These are phyloP conservation scores for Chloroceryle amazona DNA, from an alignment of 2,797 vertebrate genomes.

Conservation along the genomic window DNA sequence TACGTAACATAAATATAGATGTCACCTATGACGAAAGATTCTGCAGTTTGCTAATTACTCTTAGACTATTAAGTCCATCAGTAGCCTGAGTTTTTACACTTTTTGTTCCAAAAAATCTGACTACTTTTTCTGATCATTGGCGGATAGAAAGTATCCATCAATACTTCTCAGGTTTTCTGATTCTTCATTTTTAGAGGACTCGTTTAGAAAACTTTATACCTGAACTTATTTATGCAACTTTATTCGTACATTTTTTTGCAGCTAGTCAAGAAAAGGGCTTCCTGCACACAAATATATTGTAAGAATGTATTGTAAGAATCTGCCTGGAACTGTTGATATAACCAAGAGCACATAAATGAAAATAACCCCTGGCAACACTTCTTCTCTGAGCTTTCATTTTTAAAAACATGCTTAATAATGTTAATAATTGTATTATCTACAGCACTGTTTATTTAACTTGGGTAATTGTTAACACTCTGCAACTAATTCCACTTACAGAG, in stretches of 20 bases:
- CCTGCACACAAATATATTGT: not conserved
- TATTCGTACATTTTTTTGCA: not conserved
- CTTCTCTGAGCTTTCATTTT: not conserved
- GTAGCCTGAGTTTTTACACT: not conserved
- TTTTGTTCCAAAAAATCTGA: not conserved
- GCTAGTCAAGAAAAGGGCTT: not conserved
- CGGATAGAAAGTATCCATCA: not conserved
- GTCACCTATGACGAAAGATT: not conserved
- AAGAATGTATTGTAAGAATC: not conserved
- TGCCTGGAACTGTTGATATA: not conserved
- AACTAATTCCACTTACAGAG: not conserved
- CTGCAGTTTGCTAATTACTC: not conserved
- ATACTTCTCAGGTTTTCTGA: not conserved
- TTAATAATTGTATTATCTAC: not conserved
- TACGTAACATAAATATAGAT: not conserved
- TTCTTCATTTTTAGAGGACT: not conserved
- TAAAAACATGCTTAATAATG: not conserved
- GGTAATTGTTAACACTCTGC: not conserved
- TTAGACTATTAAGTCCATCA: not conserved
- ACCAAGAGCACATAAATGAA: not conserved
- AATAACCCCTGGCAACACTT: not conserved
- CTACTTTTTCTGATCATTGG: not conserved
- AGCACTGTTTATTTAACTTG: not conserved
- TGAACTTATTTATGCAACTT: not conserved
- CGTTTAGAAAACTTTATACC: not conserved